phyloP scores from a whole-genome alignment of 2,797 vertebrate species.

The Myoxocephalus aenaeus region DNA sequence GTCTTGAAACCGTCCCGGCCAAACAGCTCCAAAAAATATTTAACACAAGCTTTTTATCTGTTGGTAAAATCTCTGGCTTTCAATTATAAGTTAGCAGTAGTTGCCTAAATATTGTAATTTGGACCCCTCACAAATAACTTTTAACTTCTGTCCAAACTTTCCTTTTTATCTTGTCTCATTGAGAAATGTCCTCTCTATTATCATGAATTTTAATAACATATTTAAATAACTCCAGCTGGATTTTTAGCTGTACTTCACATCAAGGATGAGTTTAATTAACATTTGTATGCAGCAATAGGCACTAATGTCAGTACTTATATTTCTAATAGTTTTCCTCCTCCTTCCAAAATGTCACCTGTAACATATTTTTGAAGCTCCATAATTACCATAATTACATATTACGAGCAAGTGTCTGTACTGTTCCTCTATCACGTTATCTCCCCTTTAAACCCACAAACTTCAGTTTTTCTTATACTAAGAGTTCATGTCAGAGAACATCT shows the following conservation, averaged over 20 bases:
- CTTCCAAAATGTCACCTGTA: constrained; percentile 3
- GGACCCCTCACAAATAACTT: not conserved
- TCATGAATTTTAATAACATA: constrained; percentile 26
- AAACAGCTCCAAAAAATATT: not conserved
- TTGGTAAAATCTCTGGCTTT: not conserved
- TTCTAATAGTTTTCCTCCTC: not conserved
- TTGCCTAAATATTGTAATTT: not conserved
- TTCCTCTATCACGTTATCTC: not conserved
- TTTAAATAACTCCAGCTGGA: not conserved
- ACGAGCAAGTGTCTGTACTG: not conserved
- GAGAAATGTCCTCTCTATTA: constrained; percentile 7
- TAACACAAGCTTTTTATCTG: not conserved
- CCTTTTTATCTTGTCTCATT: not conserved
- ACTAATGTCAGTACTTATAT: constrained; percentile 6
- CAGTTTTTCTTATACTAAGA: not conserved
- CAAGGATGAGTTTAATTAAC: not conserved
- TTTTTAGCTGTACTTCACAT: constrained; percentile 2
- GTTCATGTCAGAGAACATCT: not conserved
- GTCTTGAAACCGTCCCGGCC: not conserved
- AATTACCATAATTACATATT: constrained; percentile 3
- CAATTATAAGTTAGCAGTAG: not conserved
- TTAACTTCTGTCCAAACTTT: constrained; percentile 15
- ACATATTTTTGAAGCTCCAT: constrained; percentile 9
- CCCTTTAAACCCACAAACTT: not conserved
- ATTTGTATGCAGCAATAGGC: not conserved